phyloP scores from a whole-genome alignment of 2,888 invertebrate genomes.

The Plagodis dolabraria region DNA sequence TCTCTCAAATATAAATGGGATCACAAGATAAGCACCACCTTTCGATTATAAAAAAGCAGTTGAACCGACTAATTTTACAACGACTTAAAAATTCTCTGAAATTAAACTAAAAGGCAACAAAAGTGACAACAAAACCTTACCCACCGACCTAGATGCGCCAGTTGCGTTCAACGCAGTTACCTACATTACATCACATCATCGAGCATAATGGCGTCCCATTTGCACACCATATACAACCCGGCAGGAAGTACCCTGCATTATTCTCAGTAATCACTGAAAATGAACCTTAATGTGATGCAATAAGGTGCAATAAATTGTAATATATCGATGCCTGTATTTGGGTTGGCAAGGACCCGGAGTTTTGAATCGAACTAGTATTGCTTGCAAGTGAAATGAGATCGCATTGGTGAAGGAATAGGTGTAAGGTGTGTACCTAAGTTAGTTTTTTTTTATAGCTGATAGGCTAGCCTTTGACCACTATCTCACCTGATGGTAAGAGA shows the following conservation, averaged over 20 bases:
- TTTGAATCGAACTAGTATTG: too few species aligned
- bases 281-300: slow-evolving; percentile 10
- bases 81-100: not conserved
- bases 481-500: too few species aligned
- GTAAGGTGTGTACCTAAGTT: too few species aligned
- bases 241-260: slow-evolving; percentile 32
- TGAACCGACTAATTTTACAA: too few species aligned
- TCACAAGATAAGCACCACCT: not conserved
- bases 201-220: slow-evolving; percentile 31
- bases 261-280: slow-evolving; percentile 16
- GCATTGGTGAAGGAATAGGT: too few species aligned
- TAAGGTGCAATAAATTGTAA: slow-evolving; percentile 6
- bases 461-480: too few species aligned
- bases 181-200: slow-evolving; percentile 28
- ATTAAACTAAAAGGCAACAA: slow-evolving; percentile 7
- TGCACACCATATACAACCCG: slow-evolving; percentile 30
- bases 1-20: not conserved
- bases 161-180: slow-evolving; percentile 4
- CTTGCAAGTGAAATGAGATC: too few species aligned
- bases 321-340: slow-evolving; percentile 6
- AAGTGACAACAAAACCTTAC: slow-evolving; percentile 7
- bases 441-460: too few species aligned
- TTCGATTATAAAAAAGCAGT: too few species aligned
- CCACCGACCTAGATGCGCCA: slow-evolving; percentile 24
- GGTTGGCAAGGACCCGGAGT: slow-evolving; percentile 20